phyloP scores from a whole-genome alignment of 2,113 vertebrate genomes.

The Dasyurus viverrinus region DNA sequence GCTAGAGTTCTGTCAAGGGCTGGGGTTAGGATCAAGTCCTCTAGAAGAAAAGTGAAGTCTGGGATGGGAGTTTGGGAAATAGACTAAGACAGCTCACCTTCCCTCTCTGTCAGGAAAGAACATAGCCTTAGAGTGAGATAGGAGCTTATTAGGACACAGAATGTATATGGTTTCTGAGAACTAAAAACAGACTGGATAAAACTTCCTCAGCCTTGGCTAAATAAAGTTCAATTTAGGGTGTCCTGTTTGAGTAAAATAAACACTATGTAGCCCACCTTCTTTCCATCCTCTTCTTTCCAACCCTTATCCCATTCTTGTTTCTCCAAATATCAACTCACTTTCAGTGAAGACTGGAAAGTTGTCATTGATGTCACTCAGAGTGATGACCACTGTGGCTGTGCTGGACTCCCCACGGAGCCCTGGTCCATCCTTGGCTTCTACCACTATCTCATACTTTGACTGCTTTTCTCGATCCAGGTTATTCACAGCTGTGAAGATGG shows the following conservation, averaged over 20 bases:
- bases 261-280: neutral
- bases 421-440: slow-evolving; percentile 89
- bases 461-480: slow-evolving; percentile 90
- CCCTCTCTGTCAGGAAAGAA: neutral
- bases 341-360: slow-evolving; percentile 91
- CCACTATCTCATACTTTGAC: slow-evolving; percentile 87
- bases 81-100: neutral
- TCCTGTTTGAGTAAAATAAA: neutral
- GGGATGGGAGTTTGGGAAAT: neutral
- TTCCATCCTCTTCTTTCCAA: neutral
- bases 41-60: neutral
- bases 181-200: neutral
- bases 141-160: neutral
- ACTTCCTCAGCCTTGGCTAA: neutral
- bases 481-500: slow-evolving; percentile 84
- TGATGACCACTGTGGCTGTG: slow-evolving; percentile 90
- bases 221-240: neutral
- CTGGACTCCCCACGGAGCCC: slow-evolving; percentile 83
- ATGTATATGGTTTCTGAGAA: neutral
- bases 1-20: neutral
- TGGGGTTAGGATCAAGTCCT: neutral
- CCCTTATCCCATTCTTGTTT: neutral
- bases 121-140: neutral
- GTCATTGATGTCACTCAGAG: slow-evolving; percentile 91
- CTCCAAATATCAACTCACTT: slow-evolving; percentile 81